Percentiles rank a stretch among this genome's conserved stretches.
Evolutionary conservation across 2,113 vertebrate species (phyloP).

Genomic region (Indicator indicator): DNA sequence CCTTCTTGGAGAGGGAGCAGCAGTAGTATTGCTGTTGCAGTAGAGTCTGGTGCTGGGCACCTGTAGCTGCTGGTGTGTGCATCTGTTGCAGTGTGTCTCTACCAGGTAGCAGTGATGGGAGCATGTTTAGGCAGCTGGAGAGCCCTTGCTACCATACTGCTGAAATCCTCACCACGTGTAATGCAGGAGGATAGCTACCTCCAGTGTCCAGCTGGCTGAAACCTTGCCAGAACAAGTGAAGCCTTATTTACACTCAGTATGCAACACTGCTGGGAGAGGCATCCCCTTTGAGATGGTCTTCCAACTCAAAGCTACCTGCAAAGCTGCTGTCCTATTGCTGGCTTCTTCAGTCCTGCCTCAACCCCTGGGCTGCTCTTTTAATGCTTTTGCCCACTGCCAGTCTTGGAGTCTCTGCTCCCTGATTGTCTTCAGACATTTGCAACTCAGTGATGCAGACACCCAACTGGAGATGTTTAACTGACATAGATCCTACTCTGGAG

Average conservation of each 20-base stretch:
- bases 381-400: neutral
- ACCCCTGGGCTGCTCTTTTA: too few species aligned
- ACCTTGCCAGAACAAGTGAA: neutral
- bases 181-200: neutral
- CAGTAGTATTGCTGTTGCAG: neutral
- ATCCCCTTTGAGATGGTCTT: neutral
- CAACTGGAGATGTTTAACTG: neutral
- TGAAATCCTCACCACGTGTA: neutral
- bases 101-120: too few species aligned
- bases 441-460: neutral
- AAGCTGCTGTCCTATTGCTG: neutral
- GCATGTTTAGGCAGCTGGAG: neutral
- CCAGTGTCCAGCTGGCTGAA: neutral
- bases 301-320: neutral
- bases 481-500: neutral
- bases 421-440: neutral
- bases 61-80: neutral
- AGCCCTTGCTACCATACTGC: neutral
- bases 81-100: neutral
- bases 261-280: neutral
- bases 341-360: neutral
- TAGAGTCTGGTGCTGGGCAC: neutral
- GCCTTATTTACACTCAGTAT: accelerated
- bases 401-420: neutral
- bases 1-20: neutral